These are phyloP conservation scores for Falco columbarius DNA, from an alignment of 2,797 vertebrate species.

Conservation along the genomic window DNA sequence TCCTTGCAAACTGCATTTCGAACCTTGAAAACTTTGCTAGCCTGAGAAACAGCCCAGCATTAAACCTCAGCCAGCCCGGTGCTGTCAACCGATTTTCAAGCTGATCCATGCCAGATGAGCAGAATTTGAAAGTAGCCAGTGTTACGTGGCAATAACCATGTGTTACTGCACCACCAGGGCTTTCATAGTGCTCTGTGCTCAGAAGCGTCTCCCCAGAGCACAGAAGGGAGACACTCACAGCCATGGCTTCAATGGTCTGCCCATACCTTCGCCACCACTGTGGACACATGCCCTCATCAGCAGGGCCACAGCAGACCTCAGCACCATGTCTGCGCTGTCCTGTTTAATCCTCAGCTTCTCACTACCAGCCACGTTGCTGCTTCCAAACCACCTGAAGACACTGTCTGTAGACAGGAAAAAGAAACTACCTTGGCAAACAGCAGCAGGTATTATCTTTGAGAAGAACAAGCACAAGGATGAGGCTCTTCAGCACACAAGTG, in stretches of 20 bases:
- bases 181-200: accelerated
- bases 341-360: neutral
- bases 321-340: accelerated
- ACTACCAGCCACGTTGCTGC: neutral
- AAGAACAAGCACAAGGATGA: neutral
- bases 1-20: neutral
- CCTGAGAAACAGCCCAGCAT: neutral
- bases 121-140: neutral
- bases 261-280: neutral
- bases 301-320: neutral
- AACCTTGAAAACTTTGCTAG: neutral
- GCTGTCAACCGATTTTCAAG: neutral
- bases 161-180: neutral
- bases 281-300: neutral
- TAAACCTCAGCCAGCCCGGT: neutral
- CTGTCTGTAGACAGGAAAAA: neutral
- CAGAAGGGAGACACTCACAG: neutral
- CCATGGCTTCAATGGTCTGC: neutral
- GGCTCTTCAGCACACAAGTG: neutral
- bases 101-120: accelerated
- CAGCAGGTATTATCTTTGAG: neutral
- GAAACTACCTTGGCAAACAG: neutral
- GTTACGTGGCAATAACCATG: neutral
- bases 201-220: neutral
- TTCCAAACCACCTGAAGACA: neutral